A percentile compares a stretch with the other conserved stretches of the same genome.
Evolutionary conservation across 2,797 vertebrate genomes (phyloP).

Genomic region (Allobates femoralis): DNA sequence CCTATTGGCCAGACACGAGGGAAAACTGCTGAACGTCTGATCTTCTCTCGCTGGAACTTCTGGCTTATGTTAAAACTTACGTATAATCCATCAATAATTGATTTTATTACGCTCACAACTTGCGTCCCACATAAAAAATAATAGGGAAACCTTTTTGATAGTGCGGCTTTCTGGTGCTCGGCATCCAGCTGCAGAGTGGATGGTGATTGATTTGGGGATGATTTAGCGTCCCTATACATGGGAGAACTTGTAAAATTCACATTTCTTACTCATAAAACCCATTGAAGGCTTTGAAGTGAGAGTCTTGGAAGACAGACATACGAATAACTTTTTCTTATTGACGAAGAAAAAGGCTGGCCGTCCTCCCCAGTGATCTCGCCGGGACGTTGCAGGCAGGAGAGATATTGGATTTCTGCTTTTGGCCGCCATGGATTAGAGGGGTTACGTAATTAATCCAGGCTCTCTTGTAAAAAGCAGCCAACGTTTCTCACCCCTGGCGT

Average conservation of each 20-base stretch:
- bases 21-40: constrained; percentile 23
- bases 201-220: neutral
- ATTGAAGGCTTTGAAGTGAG: no score
- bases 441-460: no score
- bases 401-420: no score
- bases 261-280: no score
- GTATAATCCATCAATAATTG: constrained; percentile 12
- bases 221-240: neutral
- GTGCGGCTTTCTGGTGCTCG: neutral
- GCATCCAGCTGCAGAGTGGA: neutral
- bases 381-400: no score
- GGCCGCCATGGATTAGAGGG: no score
- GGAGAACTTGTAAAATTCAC: neutral
- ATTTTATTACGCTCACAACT: constrained; percentile 14
- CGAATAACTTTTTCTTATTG: no score
- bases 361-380: no score
- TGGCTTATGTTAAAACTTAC: neutral
- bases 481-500: neutral
- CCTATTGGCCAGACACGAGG: constrained; percentile 25
- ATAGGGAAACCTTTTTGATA: neutral
- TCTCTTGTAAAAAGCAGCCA: no score
- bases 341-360: no score
- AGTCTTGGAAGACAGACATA: no score
- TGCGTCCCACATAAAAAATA: constrained; percentile 3
- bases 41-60: neutral